These are phyloP conservation scores for Alcedo quadribrachys DNA, from an alignment of 2,797 vertebrate species.

Conservation along the genomic window DNA sequence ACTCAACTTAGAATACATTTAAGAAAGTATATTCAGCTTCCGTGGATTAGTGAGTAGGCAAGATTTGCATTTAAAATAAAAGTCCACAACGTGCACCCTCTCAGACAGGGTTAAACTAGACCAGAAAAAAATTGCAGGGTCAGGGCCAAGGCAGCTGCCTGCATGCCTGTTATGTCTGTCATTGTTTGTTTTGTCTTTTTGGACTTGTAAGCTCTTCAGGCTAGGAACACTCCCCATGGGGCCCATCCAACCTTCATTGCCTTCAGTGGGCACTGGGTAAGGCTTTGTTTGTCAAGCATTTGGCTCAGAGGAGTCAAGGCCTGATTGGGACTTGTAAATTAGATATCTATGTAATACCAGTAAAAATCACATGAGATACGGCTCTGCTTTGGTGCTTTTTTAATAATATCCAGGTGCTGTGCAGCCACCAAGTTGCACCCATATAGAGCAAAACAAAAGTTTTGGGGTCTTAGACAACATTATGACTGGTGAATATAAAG, in stretches of 20 bases:
- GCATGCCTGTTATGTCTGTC: slow-evolving; percentile 52
- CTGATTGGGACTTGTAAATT: background rate
- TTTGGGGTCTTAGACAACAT: background rate
- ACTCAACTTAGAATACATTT: background rate
- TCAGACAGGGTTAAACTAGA: slow-evolving; percentile 53
- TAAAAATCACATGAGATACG: background rate
- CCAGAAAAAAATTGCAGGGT: slow-evolving; percentile 61
- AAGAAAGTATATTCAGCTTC: background rate
- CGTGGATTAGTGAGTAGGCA: background rate
- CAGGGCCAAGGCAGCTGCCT: slow-evolving; percentile 64
- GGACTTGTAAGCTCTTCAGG: slow-evolving; percentile 38
- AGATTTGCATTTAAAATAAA: slow-evolving; percentile 60
- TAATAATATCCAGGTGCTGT: rapidly evolving
- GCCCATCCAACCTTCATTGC: background rate
- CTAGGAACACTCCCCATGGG: slow-evolving; percentile 12
- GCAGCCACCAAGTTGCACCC: background rate
- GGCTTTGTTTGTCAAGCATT: background rate
- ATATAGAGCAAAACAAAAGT: background rate
- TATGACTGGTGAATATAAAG: background rate
- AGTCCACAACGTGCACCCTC: background rate
- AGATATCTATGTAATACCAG: background rate
- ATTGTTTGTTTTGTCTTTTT: slow-evolving; percentile 61
- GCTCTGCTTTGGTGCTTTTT: background rate
- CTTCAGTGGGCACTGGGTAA: background rate
- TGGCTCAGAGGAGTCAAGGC: background rate